Conservation (phyloP, 2,797 vertebrate genomes). For the Eremophila alpestris region DNA sequence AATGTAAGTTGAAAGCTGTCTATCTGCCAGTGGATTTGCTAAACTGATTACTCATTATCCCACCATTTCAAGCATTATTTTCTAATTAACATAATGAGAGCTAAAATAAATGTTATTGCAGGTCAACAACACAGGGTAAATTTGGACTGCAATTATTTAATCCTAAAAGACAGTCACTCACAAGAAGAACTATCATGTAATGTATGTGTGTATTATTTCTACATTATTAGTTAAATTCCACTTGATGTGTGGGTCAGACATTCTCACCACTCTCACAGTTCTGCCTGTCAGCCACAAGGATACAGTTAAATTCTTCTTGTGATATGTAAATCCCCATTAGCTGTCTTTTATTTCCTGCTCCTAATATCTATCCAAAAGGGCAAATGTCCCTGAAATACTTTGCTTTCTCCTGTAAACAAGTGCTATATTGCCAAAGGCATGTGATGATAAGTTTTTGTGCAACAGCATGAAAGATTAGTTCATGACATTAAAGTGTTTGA, state of each 20-base stretch:
- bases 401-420: not conserved
- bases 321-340: not conserved
- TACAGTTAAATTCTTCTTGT: not conserved
- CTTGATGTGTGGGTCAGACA: not conserved
- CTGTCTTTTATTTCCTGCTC: not conserved
- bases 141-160: not conserved
- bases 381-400: not conserved
- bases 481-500: not conserved
- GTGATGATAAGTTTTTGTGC: not conserved
- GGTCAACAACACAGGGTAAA: not conserved
- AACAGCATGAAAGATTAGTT: not conserved
- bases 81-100: not conserved
- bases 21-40: not conserved
- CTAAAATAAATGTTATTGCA: not conserved
- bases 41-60: not conserved
- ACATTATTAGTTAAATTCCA: not conserved
- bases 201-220: not conserved
- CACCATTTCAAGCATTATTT: not conserved
- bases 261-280: not conserved
- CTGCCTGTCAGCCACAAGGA: not conserved
- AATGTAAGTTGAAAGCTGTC: not conserved
- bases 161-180: not conserved
- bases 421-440: not conserved
- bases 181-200: not conserved
- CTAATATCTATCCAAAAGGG: not conserved